Percentiles rank a stretch among this genome's conserved stretches.
phyloP scores from a whole-genome alignment of 2,888 invertebrate species.

The Xestia sexstrigata region DNA sequence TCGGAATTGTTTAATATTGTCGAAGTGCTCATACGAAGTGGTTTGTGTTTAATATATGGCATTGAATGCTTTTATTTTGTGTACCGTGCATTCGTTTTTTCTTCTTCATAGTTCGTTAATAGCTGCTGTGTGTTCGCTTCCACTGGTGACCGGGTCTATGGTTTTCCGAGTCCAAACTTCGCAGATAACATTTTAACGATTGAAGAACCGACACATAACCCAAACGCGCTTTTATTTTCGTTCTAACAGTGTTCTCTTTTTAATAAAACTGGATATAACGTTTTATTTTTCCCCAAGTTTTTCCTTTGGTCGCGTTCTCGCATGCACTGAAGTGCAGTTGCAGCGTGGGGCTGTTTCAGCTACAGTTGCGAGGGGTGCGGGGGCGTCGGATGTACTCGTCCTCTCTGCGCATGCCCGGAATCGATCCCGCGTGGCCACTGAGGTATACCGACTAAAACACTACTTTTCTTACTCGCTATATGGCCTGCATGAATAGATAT shows the following conservation, averaged over 20 bases:
- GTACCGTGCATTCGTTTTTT: constrained; percentile 83
- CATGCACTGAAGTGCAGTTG: constrained; percentile 90
- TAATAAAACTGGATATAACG: constrained; percentile 53
- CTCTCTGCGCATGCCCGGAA: constrained; percentile 85
- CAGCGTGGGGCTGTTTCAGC: constrained; percentile 74
- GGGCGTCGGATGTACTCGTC: constrained; percentile 76
- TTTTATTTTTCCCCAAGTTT: constrained; percentile 76
- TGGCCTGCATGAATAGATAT: constrained; percentile 71
- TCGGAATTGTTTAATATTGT: constrained; percentile 78
- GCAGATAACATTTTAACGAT: constrained; percentile 58
- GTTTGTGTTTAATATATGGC: constrained; percentile 73
- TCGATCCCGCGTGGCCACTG: constrained; percentile 86
- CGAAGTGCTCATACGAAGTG: constrained; percentile 80
- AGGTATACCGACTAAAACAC: constrained; percentile 79
- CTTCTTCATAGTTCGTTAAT: constrained; percentile 87
- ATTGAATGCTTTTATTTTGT: constrained; percentile 72
- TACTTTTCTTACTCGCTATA: constrained; percentile 72
- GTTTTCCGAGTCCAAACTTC: constrained; percentile 52
- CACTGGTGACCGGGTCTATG: constrained; percentile 68
- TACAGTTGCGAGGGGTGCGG: constrained; percentile 74
- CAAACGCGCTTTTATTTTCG: constrained; percentile 52
- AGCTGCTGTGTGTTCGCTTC: constrained; percentile 61
- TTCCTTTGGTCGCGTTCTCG: constrained; percentile 79
- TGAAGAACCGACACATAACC: constrained; percentile 43
- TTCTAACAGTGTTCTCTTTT: constrained; percentile 33